These are phyloP conservation scores for Drosophila sp. DNA, from an alignment of 1,140 invertebrate species.

Conservation along the genomic window DNA sequence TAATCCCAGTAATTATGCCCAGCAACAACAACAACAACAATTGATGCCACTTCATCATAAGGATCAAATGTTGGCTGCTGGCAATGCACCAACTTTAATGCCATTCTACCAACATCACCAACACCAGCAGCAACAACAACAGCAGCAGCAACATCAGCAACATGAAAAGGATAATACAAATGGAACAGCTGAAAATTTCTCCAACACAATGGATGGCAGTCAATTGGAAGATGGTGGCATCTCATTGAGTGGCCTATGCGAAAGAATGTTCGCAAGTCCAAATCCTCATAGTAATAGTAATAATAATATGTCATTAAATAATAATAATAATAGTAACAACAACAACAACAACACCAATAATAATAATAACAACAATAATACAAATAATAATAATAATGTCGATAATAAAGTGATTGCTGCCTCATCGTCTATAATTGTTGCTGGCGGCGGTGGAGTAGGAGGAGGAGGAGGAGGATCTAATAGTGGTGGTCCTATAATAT, in stretches of 20 bases:
- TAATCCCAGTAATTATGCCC: conserved; percentile 37
- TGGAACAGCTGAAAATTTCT: conserved; percentile 48
- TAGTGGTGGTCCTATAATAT: conserved; percentile 34
- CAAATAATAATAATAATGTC: conserved; percentile 31
- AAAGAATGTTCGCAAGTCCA: conserved; percentile 71
- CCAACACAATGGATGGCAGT: conserved; percentile 58
- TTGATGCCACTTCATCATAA: conserved; percentile 70
- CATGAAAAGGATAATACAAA: conserved; percentile 31
- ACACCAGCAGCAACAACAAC: conserved; percentile 32
- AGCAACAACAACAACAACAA: conserved; percentile 43
- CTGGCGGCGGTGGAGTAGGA: neutral
- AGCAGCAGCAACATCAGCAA: conserved; percentile 8
- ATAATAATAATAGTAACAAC: conserved; percentile 22
- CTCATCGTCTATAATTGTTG: conserved; percentile 23
- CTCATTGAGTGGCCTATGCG: conserved; percentile 70
- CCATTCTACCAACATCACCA: conserved; percentile 46
- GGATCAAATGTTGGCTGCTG: conserved; percentile 78
- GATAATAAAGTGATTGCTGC: conserved; percentile 49
- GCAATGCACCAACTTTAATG: conserved; percentile 61
- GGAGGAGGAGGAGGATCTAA: neutral
- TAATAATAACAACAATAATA: conserved; percentile 39
- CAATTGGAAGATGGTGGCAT: conserved; percentile 65
- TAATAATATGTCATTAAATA: conserved; percentile 46
- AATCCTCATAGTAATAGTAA: conserved; percentile 62
- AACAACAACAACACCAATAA: conserved; percentile 27